Evolutionary conservation across 2,797 vertebrate species (phyloP), one percentile per base, ranked within the genome.

Genomic region (Ispidina picta): DNA sequence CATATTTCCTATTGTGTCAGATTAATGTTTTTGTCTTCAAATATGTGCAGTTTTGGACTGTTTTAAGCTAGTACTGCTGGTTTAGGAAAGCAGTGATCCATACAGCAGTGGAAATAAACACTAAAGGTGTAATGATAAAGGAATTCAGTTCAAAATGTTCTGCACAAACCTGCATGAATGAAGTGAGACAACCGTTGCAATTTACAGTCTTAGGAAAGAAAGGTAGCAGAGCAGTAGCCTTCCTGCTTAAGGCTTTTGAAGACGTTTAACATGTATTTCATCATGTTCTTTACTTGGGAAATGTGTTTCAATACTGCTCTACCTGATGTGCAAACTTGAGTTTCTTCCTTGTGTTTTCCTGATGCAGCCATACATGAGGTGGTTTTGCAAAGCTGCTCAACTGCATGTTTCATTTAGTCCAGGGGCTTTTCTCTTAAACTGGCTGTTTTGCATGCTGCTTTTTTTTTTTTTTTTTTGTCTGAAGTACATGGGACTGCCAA

Each of bases 351-450:
- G 12, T 79, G 29, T 18, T 88, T 83, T 82, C 64, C n/a, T 59
- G 43, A 62, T 70, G 29, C 25, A 89, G 55, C 64, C 3, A 3
- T 73, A 74, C 4, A 71, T 58, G 44, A 88, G 17, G 8, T 78
- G n/a, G 49, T 90, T 94, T 55, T 85, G 39, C 37, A n/a, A 60
- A 69, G 22, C 62, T 92, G 44, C 46, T 91, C 39, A 60, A 12
- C 65, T 20, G 9, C 37, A 8, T 12, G 9, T 59, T 86, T 91
- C 77, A 25, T 56, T 74, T 90, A 49, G 46, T 80, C 49, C 58
- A 66, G 29, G 22, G 56, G 44, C 63, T n/a, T 89, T 55, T 88
- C 55, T 85, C 96, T 86, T 79, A 81, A 82, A 46, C 62, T 83
- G 74, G 6, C 41, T 62, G 20, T 26, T 90, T 25, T 63, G 54